Percentiles rank a stretch among this genome's conserved stretches.
These are phyloP conservation scores for Molossus molossus DNA, from an alignment of 2,797 vertebrate genomes.

Conservation along the genomic window DNA sequence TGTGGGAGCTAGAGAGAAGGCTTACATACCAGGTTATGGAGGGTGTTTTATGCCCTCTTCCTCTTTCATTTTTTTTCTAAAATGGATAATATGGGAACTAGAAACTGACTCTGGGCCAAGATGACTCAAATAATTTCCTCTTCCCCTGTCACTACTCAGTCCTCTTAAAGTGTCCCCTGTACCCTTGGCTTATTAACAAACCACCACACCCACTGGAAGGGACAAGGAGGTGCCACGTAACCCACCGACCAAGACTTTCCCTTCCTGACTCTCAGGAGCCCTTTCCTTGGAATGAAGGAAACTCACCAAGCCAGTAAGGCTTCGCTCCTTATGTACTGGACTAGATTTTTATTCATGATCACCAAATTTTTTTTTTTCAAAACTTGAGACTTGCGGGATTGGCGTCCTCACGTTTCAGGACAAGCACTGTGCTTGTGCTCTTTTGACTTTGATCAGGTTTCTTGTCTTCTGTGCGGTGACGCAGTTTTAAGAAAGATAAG, in stretches of 20 bases:
- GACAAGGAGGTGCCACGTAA: neutral
- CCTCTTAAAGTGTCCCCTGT: neutral
- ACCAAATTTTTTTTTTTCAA: neutral
- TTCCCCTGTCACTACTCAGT: neutral
- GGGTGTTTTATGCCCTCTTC: neutral
- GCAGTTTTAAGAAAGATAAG: neutral
- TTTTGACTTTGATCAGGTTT: neutral
- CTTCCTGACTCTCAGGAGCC: neutral
- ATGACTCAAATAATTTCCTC: neutral
- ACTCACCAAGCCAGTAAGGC: neutral
- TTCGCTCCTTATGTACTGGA: neutral
- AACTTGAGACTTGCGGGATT: neutral
- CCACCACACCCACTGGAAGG: neutral
- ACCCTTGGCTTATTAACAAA: neutral
- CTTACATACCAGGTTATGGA: neutral
- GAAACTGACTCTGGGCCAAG: neutral
- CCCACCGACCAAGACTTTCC: neutral
- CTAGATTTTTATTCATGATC: neutral
- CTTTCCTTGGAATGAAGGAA: constrained; percentile 26
- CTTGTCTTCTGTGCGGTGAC: neutral
- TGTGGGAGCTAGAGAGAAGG: neutral
- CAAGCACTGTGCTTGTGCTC: neutral
- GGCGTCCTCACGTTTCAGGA: neutral
- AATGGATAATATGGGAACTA: neutral
- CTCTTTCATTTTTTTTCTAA: constrained; percentile 32